Evolutionary conservation across 2,888 invertebrate species (phyloP), one percentile per base, ranked within the genome.

Genomic region (Oligia latruncula): DNA sequence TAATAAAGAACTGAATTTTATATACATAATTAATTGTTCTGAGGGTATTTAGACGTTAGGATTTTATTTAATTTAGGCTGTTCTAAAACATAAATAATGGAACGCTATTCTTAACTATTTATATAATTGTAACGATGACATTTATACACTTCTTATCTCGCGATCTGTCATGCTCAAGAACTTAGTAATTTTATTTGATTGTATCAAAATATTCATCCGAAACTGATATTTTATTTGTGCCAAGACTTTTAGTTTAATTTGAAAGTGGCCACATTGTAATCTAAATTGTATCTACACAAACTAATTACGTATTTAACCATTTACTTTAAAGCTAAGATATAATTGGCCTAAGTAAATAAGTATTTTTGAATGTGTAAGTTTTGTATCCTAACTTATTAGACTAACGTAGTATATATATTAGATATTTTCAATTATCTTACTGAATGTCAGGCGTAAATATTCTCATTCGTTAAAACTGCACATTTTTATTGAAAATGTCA

Each of bases 1-100:
- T 96, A 96, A 95, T 96, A 96, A 96, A 97, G 96, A 97, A 96
- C 96, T 97, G 97, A 97, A 96, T 96, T 97, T 95, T 96, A 95
- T 96, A 97, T 96, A 95, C 95, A 95, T 95, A 89, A 96, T 95
- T 96, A 95, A 96, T 93, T 95, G 96, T 96, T 96, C 97, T 96
- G 96, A 96, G 96, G 96, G 96, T 96, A 96, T 96, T 94, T 96
- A 96, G 95, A 93, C 90, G 89, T 93, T 95, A 95, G 95, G 93
- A 89, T 91, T 93, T 95, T 94, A 95, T 96, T 96, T 96, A 93
- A 95, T 93, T 95, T 93, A 92, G 93, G 91, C 92, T 92, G 90
- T 91, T 90, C 89, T 91, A 86, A 86, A 88, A 86, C 82, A 82
- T 89, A 88, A 86, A 72, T 88, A 87, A 85, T 88, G 83, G 84